A percentile compares a stretch with the other conserved stretches of the same genome.
These are phyloP conservation scores for Fulica atra DNA, from an alignment of 2,113 vertebrate genomes.

Conservation along the genomic window DNA sequence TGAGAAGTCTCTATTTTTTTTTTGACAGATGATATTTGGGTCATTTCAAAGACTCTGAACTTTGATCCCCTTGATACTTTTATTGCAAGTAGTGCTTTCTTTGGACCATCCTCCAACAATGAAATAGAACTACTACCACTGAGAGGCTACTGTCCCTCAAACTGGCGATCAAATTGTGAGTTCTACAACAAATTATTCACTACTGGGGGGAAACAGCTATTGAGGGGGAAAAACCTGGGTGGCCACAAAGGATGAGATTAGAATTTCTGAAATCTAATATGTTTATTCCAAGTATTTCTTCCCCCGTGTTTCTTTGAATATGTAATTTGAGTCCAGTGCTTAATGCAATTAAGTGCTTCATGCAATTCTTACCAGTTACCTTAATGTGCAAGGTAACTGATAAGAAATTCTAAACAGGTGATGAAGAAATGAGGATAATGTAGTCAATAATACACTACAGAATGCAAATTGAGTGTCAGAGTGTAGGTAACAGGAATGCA, in stretches of 20 bases:
- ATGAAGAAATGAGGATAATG: background rate
- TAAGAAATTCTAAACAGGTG: background rate
- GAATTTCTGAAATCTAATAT: background rate
- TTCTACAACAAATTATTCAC: background rate
- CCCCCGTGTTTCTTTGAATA: background rate
- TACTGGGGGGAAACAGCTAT: background rate
- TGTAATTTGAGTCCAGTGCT: background rate
- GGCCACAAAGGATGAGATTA: background rate
- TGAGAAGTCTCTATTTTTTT: background rate
- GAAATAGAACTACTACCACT: conserved; percentile 79
- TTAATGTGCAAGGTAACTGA: background rate
- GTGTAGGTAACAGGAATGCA: background rate
- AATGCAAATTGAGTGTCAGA: background rate
- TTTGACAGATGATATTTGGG: conserved; percentile 81
- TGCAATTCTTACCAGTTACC: no score
- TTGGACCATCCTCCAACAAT: conserved; percentile 77
- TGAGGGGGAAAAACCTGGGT: background rate
- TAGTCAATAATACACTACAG: background rate
- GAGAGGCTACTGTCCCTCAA: conserved; percentile 79
- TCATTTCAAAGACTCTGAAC: conserved; percentile 80
- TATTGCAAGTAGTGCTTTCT: conserved; percentile 80
- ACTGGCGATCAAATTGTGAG: conserved; percentile 77
- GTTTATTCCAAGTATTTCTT: background rate
- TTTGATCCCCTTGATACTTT: conserved; percentile 79
- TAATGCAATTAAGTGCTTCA: background rate